Evolutionary conservation across 2,797 vertebrate genomes (phyloP), one percentile per base, ranked within the genome.

Genomic region (Coccyzus lansbergi): DNA sequence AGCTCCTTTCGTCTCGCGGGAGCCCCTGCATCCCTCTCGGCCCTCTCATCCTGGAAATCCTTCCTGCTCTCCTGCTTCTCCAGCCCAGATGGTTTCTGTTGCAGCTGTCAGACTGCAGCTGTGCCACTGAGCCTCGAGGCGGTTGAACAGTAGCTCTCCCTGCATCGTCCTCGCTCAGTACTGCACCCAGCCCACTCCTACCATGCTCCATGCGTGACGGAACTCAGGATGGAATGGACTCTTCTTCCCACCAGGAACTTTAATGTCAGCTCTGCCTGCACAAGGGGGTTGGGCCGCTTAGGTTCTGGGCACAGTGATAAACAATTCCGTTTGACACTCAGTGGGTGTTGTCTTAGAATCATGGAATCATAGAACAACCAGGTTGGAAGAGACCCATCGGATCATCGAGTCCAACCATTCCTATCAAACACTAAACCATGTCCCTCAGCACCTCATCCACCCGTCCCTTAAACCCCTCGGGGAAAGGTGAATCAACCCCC

Each of bases 11-110:
- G 2, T 63, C 88, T 71, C 74, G 6, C 0, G 1, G 52, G 68
- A 77, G 42, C 56, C 34, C 31, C 48, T 69, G 28, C 48, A 64
- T 89, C 59, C 48, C 34, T 55, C 69, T 46, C 2, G 0, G 31
- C 51, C n/a, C 65, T 79, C 71, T 81, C 79, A 29, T 69, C 60
- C 74, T 93, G 84, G 83, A 74, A 85, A 58, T 28, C 68, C 68
- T 77, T 77, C 69, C 86, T 81, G 88, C 71, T 65, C n/a, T 15
- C 62, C 56, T 0, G 2, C 58, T 5, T 28, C 4, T 8, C 31
- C 92, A 48, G 72, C 51, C 60, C 72, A 91, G 92, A 83, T 91
- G 92, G 82, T 75, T 94, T 78, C 68, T 91, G 71, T 80, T 51
- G 53, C 92, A 96, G 94, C 95, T 93, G 92, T 71, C 6, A 1